Conservation (phyloP, 64 coral and sea anemone genomes). For the Pachyseris speciosa region DNA sequence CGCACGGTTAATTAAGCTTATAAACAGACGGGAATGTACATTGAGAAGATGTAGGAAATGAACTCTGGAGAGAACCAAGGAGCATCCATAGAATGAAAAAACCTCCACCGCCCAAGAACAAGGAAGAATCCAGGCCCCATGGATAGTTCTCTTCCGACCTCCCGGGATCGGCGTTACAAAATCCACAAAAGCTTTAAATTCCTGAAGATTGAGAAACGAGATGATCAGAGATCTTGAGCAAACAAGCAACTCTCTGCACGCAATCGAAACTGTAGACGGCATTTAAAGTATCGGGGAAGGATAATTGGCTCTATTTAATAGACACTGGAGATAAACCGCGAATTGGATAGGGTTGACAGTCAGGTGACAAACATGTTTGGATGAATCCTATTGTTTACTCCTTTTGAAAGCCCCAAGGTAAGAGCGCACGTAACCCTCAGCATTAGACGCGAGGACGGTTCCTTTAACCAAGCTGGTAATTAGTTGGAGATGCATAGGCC, state of each 20-base stretch:
- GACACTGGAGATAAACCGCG: constrained; percentile 23
- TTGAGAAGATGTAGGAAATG: not conserved
- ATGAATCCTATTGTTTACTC: constrained; percentile 35
- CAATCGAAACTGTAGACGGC: not conserved
- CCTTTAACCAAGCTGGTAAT: not conserved
- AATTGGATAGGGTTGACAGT: constrained; percentile 33
- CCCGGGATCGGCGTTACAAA: not conserved
- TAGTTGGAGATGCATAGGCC: not conserved
- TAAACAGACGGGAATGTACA: not conserved
- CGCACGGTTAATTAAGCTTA: not conserved
- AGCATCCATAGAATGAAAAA: not conserved
- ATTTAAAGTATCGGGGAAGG: not conserved
- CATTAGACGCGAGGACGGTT: not conserved
- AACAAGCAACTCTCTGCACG: not conserved
- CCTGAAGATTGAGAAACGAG: not conserved
- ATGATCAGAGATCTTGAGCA: not conserved
- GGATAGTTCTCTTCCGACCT: too few relatives aligned
- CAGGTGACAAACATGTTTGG: not conserved
- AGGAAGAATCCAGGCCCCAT: not conserved
- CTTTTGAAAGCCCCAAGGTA: constrained; percentile 39
- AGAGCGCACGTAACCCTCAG: not conserved
- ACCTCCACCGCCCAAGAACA: not conserved
- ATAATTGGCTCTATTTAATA: not conserved
- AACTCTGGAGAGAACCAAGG: not conserved
- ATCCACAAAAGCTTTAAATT: not conserved